phyloP scores from a whole-genome alignment of 2,888 invertebrate species.

The Mongoloraphidia duomilia region DNA sequence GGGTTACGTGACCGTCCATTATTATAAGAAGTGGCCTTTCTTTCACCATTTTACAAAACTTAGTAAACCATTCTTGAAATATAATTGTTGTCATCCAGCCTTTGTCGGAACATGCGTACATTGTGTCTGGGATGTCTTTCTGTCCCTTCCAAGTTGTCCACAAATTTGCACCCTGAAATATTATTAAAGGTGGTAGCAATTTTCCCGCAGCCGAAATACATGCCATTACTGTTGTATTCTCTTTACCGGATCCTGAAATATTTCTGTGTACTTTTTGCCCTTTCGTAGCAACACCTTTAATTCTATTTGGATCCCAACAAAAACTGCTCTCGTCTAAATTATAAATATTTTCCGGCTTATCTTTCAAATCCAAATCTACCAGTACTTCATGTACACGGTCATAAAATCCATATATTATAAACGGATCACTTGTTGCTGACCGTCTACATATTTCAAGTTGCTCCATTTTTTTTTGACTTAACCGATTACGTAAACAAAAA shows the following conservation, averaged over 20 bases:
- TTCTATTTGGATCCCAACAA: constrained; percentile 10
- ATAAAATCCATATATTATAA: constrained; percentile 11
- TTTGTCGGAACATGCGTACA: too few relatives aligned
- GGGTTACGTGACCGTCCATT: too few relatives aligned
- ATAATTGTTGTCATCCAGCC: too few relatives aligned
- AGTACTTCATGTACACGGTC: constrained; percentile 9
- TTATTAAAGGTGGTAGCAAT: constrained; percentile 13
- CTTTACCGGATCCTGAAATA: constrained; percentile 12
- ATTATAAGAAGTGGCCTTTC: too few relatives aligned
- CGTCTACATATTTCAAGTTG: constrained; percentile 10
- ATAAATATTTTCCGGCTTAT: too few relatives aligned
- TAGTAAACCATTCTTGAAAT: too few relatives aligned
- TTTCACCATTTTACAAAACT: too few relatives aligned
- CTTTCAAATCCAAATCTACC: too few relatives aligned
- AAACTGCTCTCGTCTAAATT: constrained; percentile 16
- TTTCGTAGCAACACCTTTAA: constrained; percentile 11
- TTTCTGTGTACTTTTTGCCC: constrained; percentile 13
- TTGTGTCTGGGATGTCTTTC: too few relatives aligned
- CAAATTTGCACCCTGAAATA: too few relatives aligned
- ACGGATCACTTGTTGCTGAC: constrained; percentile 10
- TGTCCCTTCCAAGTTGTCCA: too few relatives aligned
- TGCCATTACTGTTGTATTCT: constrained; percentile 15
- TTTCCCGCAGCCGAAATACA: constrained; percentile 12
- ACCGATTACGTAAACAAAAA: too few relatives aligned
- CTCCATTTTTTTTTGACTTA: constrained; percentile 13